Conservation (phyloP, 2,113 vertebrate species). For the Micronisus gabar region DNA sequence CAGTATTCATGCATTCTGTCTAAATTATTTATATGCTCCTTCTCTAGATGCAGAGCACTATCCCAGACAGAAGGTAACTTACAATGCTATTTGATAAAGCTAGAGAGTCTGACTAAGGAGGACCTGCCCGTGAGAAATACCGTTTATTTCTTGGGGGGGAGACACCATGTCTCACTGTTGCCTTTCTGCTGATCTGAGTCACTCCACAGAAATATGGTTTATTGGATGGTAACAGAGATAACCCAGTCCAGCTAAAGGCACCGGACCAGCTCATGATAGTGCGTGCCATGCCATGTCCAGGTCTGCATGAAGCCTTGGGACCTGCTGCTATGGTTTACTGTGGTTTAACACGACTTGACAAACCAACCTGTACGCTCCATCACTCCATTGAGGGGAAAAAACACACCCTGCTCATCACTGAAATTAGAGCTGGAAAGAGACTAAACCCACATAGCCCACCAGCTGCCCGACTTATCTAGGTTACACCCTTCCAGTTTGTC, state of each 20-base stretch:
- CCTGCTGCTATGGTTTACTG: not conserved
- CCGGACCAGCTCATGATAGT: not conserved
- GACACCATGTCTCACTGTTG: not conserved
- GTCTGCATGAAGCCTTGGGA: not conserved
- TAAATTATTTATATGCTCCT: conserved; percentile 2
- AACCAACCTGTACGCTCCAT: not conserved
- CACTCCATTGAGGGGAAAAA: not conserved
- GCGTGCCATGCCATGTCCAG: rapidly evolving
- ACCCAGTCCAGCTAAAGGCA: not conserved
- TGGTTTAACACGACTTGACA: not conserved
- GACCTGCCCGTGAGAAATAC: not conserved
- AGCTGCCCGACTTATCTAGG: not conserved
- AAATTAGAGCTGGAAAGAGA: not conserved
- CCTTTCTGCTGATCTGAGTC: not conserved
- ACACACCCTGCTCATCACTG: not conserved
- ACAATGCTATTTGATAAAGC: not conserved
- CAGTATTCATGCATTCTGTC: not conserved
- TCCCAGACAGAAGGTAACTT: not conserved
- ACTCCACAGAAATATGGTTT: not conserved
- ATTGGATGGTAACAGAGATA: not conserved
- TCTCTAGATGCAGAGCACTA: not conserved
- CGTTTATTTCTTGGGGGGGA: not conserved
- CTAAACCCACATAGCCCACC: not conserved
- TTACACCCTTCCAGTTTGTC: not conserved
- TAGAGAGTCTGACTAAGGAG: not conserved